Evolutionary conservation across 2,888 invertebrate species (phyloP).

Genomic region (Clivina fossor): DNA sequence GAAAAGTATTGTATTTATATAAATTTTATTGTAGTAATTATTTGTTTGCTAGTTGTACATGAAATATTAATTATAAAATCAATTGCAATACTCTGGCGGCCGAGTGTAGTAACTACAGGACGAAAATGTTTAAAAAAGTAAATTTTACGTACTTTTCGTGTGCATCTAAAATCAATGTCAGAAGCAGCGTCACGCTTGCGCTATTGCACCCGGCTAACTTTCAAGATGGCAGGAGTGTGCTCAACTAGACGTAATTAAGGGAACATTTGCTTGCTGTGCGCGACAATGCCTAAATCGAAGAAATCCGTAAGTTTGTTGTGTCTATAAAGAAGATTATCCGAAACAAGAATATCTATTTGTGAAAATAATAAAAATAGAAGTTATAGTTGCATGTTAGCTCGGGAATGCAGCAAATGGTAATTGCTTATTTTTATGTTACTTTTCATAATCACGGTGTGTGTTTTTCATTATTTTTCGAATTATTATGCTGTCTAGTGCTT

Average conservation of each 20-base stretch:
- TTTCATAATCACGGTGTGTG: conserved; percentile 8
- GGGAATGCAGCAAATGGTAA: conserved; percentile 29
- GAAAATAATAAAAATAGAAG: not conserved
- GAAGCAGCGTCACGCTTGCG: conserved; percentile 13
- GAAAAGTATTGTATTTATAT: not conserved
- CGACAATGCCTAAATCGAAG: conserved; percentile 52
- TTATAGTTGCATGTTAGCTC: conserved; percentile 27
- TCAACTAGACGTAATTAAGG: conserved; percentile 10
- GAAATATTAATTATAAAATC: conserved; percentile 22
- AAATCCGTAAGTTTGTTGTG: conserved; percentile 51
- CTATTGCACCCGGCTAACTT: conserved; percentile 6
- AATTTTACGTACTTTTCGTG: conserved; percentile 18
- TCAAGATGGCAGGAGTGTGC: conserved; percentile 27
- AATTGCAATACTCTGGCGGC: conserved; percentile 18
- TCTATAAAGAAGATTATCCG: conserved; percentile 10
- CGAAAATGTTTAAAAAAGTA: conserved; percentile 18
- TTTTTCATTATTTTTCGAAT: conserved; percentile 22
- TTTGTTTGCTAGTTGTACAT: not conserved
- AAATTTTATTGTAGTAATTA: not conserved
- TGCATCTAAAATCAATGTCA: conserved; percentile 24
- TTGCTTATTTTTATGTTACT: conserved; percentile 26
- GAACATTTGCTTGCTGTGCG: not conserved
- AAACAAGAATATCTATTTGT: conserved; percentile 9
- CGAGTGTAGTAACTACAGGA: not conserved
- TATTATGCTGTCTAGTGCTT: conserved; percentile 25